Evolutionary conservation across 2,888 invertebrate genomes (phyloP), one percentile per base, ranked within the genome.

Genomic region (Timema podura): DNA sequence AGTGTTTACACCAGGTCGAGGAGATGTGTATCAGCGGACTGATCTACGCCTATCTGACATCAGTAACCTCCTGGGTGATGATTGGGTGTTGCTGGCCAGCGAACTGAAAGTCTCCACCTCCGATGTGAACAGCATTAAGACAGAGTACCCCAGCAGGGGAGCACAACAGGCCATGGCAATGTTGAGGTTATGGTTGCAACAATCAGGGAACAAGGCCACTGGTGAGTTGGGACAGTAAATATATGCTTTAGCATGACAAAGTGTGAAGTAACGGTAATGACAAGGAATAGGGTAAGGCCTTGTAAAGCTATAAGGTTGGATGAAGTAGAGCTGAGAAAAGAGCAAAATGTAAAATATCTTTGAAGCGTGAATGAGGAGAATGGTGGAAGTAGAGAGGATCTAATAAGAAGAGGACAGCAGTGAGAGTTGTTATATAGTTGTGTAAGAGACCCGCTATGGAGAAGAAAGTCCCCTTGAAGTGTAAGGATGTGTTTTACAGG

Each of bases 161-260:
- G 88, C 89, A 61, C 89, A 92, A 78, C 93, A 93, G 82, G 91
- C 91, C 10, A 88, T 92, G 77, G 85, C 85, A 65, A 87, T 88
- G 87, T 81, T 88, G 66, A 82, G 86, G 70, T 79, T 86, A 76
- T 88, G 87, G 82, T 82, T 86, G 74, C 83, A 85, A 54, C 85
- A 86, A 75, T 80, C 82, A n/a, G 82, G 83, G 67, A 83, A 83
- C 75, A 83, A 83, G 76, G 82, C 83, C 68, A 76, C 77, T 70
- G 77, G 79, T 78, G 68, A 47, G 59, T 10, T 30, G 15, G 7
- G 15, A 30, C 13, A 13, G 11, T 30, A n/a, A 64, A 64, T 64
- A 16, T 16, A 15, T 16, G 30, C 5, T 5, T 64, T 5, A 64
- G 6, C 44, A 30, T 15, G 30, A 6, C 13, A 64, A 30, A 30